Evolutionary conservation across 2,113 vertebrate genomes (phyloP), one percentile per base, ranked within the genome.

Genomic region (Synodontis membranacea): DNA sequence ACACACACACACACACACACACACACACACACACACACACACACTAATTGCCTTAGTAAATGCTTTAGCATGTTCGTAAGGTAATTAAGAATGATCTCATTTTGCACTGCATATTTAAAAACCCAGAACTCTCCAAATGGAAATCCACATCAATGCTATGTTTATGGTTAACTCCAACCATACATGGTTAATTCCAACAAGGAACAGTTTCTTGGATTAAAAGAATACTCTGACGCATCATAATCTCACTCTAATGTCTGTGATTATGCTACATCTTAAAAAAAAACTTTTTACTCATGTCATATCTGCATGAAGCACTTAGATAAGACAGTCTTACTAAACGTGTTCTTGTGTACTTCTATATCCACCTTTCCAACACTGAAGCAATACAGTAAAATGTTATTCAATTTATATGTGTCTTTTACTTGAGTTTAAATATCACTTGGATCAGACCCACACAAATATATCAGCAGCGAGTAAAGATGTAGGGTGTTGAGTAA

Each of bases 11-110:
- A 64, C 60, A 62, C 25, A 62, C 58, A 62, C 11, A 21, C 31
- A 52, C 79, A 37, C 50, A 52, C 52, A 52, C 15, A 60, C 8
- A 60, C 10, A n/a, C 58, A 62, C 3, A 8, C 50, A 52, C 79
- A 15, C 34, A 54, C 54, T 82, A 92, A 94, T 93, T 92, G 89
- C 78, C 3, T 15, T 46, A 66, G 62, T 83, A 88, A 90, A 91
- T 90, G 91, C 89, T 84, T 82, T 52, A 56, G 84, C 86, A 92
- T 72, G 15, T n/a, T n/a, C n/a, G n/a, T 56, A 42, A 85, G 82
- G 66, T 88, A 62, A 91, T 89, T 42, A 75, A 4, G 14, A 44
- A 64, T 37, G 10, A 37, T 62, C 78, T 79, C 17, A 39, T 86
- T 42, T 28, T 76, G 19, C 2, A 9, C 12, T 50, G 5, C 8